These are phyloP conservation scores for Condylostylus longicornis DNA, from an alignment of 1,140 invertebrate genomes.

Conservation along the genomic window DNA sequence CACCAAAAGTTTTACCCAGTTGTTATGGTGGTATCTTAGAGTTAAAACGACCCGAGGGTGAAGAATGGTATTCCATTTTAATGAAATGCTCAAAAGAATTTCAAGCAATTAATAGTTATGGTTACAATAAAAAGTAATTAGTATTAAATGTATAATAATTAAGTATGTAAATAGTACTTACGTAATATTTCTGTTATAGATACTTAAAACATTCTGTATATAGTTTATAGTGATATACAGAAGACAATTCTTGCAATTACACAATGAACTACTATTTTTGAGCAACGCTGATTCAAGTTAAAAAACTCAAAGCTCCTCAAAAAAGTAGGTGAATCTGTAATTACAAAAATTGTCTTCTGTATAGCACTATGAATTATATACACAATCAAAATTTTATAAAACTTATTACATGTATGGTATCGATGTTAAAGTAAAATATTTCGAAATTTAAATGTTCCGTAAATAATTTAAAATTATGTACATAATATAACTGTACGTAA, in stretches of 20 bases:
- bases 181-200: neutral
- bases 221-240: no score
- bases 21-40: slow-evolving; percentile 62
- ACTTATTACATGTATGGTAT: no score
- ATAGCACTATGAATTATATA: no score
- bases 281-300: neutral
- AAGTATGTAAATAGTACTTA: neutral
- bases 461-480: neutral
- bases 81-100: slow-evolving; percentile 56
- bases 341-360: no score
- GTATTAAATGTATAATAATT: no score
- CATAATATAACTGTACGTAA: no score
- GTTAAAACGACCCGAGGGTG: slow-evolving; percentile 44
- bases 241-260: no score
- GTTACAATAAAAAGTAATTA: slow-evolving; percentile 47
- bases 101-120: slow-evolving; percentile 57
- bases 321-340: no score
- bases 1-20: slow-evolving; percentile 58
- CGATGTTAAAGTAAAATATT: neutral
- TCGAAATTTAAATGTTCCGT: neutral
- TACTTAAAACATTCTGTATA: no score
- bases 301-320: no score
- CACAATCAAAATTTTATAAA: no score
- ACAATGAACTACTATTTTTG: no score
- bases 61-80: slow-evolving; percentile 56